Conservation (phyloP, 2,113 vertebrate genomes). For the Dromaius novaehollandiae region DNA sequence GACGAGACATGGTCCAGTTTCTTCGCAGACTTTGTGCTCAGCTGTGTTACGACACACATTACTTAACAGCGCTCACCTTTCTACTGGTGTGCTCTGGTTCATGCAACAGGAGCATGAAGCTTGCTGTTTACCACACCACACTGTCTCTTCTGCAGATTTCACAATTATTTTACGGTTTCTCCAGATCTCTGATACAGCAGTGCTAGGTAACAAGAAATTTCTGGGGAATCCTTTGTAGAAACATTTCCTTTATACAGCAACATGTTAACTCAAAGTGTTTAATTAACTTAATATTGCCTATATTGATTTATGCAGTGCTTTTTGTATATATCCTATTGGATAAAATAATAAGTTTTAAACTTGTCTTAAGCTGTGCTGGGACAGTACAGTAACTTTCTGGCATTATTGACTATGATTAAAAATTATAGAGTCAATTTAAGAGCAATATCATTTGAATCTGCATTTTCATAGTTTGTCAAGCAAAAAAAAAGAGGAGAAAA, state of each 20-base stretch:
- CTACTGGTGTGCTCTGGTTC: not conserved
- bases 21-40: not conserved
- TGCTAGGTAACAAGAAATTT: not conserved
- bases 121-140: not conserved
- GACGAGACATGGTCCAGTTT: rapidly evolving
- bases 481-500: not conserved
- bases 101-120: not conserved
- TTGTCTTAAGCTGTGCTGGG: not conserved
- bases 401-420: not conserved
- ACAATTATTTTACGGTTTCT: not conserved
- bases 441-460: not conserved
- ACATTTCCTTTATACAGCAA: not conserved
- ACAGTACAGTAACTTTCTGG: not conserved
- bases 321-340: not conserved
- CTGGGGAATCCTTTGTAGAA: not conserved
- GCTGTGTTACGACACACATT: not conserved
- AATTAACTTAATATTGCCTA: not conserved
- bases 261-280: not conserved
- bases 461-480: not conserved
- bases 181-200: rapidly evolving
- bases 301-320: not conserved
- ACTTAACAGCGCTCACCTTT: not conserved
- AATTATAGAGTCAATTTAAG: not conserved
- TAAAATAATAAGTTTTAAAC: not conserved
- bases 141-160: not conserved